Evolutionary conservation across 2,797 vertebrate species (phyloP).

Genomic region (Schizothorax lantsangensis): DNA sequence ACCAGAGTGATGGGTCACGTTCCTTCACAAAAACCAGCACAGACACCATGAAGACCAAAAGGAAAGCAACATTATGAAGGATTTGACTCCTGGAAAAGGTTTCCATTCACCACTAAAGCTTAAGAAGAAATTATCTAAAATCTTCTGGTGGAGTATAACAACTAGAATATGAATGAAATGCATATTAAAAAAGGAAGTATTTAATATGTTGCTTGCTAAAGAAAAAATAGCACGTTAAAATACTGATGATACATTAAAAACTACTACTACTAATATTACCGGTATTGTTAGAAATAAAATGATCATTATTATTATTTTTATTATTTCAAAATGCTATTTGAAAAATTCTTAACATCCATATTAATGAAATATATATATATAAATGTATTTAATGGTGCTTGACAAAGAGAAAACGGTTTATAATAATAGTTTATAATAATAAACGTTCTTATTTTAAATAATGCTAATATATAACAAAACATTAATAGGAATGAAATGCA

Average conservation of each 20-base stretch:
- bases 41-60: not conserved
- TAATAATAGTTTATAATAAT: no score
- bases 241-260: not conserved
- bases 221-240: not conserved
- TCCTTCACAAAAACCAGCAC: constrained; percentile 13
- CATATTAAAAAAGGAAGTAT: not conserved
- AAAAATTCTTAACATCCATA: not conserved
- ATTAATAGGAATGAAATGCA: no score
- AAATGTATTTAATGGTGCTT: no score
- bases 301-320: not conserved
- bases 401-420: no score
- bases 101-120: not conserved
- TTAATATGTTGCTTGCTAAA: not conserved
- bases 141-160: not conserved
- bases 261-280: not conserved
- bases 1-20: constrained; percentile 13
- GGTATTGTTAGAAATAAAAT: no score
- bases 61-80: not conserved
- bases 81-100: not conserved
- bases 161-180: not conserved
- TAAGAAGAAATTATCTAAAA: no score
- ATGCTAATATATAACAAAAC: no score
- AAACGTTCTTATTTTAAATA: no score
- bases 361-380: not conserved
- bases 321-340: not conserved